These are phyloP conservation scores for Bicyclus anynana DNA, from an alignment of 1,140 invertebrate species.

Conservation along the genomic window DNA sequence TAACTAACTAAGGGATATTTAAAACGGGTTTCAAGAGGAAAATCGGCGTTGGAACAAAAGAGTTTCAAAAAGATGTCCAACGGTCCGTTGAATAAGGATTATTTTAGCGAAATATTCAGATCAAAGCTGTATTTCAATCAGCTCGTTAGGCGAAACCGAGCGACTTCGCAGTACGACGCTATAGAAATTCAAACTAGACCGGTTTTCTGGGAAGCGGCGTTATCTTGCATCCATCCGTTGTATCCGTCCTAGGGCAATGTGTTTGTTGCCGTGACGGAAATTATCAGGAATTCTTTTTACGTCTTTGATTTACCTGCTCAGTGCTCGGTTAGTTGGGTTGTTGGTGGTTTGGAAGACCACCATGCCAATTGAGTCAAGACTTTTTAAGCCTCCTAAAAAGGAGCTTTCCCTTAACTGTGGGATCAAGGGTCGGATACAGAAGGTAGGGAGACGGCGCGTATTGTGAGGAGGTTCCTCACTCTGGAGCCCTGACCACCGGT, in stretches of 20 bases:
- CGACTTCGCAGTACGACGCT: constrained; percentile 49
- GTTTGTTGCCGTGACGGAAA: constrained; percentile 10
- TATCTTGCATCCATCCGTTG: constrained; percentile 21
- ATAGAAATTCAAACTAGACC: constrained; percentile 64
- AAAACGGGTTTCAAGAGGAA: constrained; percentile 15
- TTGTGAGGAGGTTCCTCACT: too few relatives aligned
- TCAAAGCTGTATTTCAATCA: constrained; percentile 64
- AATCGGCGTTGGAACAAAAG: background rate
- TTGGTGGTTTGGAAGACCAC: too few relatives aligned
- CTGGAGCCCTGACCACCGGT: too few relatives aligned
- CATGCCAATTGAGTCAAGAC: too few relatives aligned
- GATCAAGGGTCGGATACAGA: too few relatives aligned
- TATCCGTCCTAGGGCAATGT: constrained; percentile 32
- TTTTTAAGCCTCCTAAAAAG: too few relatives aligned
- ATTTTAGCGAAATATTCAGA: constrained; percentile 18
- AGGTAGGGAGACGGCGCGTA: too few relatives aligned
- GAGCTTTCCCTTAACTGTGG: too few relatives aligned
- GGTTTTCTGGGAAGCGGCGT: constrained; percentile 41
- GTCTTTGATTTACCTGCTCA: background rate
- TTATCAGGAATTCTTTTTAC: constrained; percentile 11
- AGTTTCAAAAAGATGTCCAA: constrained; percentile 4
- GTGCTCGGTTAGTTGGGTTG: too few relatives aligned
- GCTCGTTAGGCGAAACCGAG: constrained; percentile 52
- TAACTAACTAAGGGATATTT: background rate
- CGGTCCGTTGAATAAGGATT: background rate